Base-by-base conservation (phyloP, 2,888 invertebrate genomes). In the Pollenia angustigena region DNA sequence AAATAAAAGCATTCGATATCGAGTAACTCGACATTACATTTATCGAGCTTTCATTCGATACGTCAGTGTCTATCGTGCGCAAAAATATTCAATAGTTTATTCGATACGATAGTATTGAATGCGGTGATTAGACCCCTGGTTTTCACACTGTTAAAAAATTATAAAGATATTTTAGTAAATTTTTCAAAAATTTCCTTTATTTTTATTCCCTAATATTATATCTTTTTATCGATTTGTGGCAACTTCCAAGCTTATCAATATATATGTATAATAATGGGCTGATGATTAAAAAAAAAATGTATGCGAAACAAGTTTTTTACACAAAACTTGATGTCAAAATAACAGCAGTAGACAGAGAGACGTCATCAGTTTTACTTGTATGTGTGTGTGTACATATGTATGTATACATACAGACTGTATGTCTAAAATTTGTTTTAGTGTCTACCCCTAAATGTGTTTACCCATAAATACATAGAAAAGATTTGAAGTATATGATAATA, bases 281-380 rank as follows among this genome's bases (percentile, higher is more conserved):
- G 9, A 7, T 14, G 16, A n/a, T n/a, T n/a, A n/a, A 14, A 66
- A 48, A 11, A 46, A 62, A n/a, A 62, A 50, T 32, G 32, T 32
- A 32, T 32, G 32, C 1, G n/a, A 32, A 10, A 12, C 8, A 8
- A 66, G n/a, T 52, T 12, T 14, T 78, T 1, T 9, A 16, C 2
- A 40, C 54, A 66, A 44, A 23, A 23, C 6, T 62, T 52, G 0
- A 62, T 52, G n/a, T 32, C 66, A 69, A 16, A 78, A 58, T 44
- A 56, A 46, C 66, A 32, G 48, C 58, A 80, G 54, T 18, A 76
- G 72, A 76, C 72, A 69, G 2, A 62, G 32, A 71, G 82, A 71
- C 82, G 82, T 82, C 82, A 76, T 64, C 54, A 54, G 18, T 56
- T 23, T 58, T 11, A n/a, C 9, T 18, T 40, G 16, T 40, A 54